Conservation (phyloP, 2,113 vertebrate genomes). For the Pluvianellus socialis region DNA sequence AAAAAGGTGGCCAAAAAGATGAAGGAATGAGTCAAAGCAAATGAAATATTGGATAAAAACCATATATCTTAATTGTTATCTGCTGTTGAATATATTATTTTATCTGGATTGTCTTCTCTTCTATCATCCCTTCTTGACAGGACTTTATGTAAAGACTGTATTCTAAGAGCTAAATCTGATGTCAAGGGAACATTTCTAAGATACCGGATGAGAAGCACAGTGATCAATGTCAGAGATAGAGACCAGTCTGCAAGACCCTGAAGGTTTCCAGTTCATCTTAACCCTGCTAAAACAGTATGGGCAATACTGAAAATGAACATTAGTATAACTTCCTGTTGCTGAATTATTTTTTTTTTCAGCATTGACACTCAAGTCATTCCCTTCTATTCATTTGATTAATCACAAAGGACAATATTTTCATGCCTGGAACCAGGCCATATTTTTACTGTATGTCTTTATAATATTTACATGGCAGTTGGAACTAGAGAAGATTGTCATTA, state of each 20-base stretch:
- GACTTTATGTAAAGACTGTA: background rate
- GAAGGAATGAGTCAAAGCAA: background rate
- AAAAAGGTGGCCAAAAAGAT: background rate
- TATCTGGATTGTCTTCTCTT: background rate
- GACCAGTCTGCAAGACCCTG: background rate
- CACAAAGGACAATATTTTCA: slow-evolving; percentile 31
- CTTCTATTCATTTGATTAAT: slow-evolving; percentile 23
- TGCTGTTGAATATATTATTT: background rate
- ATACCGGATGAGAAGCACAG: background rate
- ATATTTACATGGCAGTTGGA: slow-evolving; percentile 27
- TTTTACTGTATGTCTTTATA: slow-evolving; percentile 24
- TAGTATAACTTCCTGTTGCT: background rate
- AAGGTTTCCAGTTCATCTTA: background rate
- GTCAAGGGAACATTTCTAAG: background rate
- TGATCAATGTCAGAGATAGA: background rate
- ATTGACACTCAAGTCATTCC: background rate
- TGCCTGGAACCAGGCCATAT: background rate
- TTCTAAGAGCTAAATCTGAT: background rate
- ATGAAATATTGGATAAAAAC: background rate
- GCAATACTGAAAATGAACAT: background rate
- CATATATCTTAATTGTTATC: background rate
- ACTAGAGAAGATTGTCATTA: slow-evolving; percentile 24
- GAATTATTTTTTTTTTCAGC: background rate
- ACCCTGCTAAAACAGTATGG: background rate
- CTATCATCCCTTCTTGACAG: background rate